These are phyloP conservation scores for Nymphalis urticae DNA, from an alignment of 2,888 invertebrate species.

Conservation along the genomic window DNA sequence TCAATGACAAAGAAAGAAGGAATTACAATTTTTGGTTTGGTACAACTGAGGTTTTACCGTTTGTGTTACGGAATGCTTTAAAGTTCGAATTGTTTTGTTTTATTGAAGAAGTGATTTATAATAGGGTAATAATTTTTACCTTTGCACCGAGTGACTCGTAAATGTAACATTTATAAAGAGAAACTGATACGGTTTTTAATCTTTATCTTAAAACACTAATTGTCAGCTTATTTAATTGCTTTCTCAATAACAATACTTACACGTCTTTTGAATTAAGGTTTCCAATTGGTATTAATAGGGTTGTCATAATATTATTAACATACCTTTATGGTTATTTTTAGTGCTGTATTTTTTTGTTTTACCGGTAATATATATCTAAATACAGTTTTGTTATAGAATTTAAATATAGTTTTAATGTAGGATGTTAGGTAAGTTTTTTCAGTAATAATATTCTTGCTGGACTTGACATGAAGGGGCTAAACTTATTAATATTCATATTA, in stretches of 20 bases:
- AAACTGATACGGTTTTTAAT: slow-evolving; percentile 38
- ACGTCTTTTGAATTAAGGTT: slow-evolving; percentile 62
- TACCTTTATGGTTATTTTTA: too few species aligned
- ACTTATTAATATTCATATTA: slow-evolving; percentile 33
- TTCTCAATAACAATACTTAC: slow-evolving; percentile 46
- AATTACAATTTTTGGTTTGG: neutral
- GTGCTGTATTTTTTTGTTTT: too few species aligned
- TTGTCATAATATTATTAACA: slow-evolving; percentile 16
- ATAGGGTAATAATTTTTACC: slow-evolving; percentile 36
- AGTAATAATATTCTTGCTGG: slow-evolving; percentile 2
- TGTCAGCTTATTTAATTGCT: slow-evolving; percentile 41
- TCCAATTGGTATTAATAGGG: slow-evolving; percentile 50
- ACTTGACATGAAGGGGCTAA: slow-evolving; percentile 14
- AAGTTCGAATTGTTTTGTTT: slow-evolving; percentile 25
- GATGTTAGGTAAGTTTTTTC: neutral
- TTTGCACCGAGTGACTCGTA: slow-evolving; percentile 31
- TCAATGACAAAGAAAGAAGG: neutral
- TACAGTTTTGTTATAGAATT: too few species aligned
- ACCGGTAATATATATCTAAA: too few species aligned
- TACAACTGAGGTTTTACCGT: neutral
- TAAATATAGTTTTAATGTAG: neutral
- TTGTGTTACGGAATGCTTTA: neutral
- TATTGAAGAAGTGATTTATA: slow-evolving; percentile 35
- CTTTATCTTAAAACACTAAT: slow-evolving; percentile 39
- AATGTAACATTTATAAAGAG: slow-evolving; percentile 32